Conservation (phyloP, 1,140 invertebrate species). For the Akabosia matsudoensis region DNA sequence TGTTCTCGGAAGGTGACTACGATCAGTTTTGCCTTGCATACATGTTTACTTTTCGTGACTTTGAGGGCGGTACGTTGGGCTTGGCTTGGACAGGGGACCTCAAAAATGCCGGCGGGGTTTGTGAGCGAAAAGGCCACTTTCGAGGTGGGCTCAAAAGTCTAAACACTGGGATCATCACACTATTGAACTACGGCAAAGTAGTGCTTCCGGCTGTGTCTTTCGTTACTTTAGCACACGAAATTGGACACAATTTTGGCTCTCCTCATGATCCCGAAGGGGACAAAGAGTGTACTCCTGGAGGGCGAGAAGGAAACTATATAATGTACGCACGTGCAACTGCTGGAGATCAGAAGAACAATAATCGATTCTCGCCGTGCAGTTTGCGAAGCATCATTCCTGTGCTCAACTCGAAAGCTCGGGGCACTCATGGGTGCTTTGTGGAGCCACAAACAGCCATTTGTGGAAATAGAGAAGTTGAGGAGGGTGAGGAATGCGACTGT, state of each 20-base stretch:
- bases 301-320: constrained; percentile 62
- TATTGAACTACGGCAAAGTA: constrained; percentile 97
- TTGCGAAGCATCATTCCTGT: constrained; percentile 92
- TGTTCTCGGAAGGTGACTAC: constrained; percentile 96
- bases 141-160: constrained; percentile 89
- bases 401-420: constrained; percentile 85
- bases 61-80: constrained; percentile 96
- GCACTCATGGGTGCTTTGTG: constrained; percentile 79
- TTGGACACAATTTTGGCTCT: constrained; percentile 96
- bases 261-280: constrained; percentile 88
- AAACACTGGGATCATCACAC: constrained; percentile 96
- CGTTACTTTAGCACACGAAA: constrained; percentile 95
- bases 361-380: constrained; percentile 87
- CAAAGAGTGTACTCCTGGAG: constrained; percentile 65
- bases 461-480: constrained; percentile 94
- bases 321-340: constrained; percentile 62
- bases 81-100: constrained; percentile 95
- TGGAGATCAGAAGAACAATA: constrained; percentile 69
- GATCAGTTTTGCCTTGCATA: constrained; percentile 97
- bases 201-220: constrained; percentile 98
- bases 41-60: constrained; percentile 98
- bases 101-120: constrained; percentile 90
- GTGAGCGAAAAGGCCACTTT: constrained; percentile 92
- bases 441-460: constrained; percentile 87
- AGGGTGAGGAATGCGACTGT: constrained; percentile 94